phyloP scores from a whole-genome alignment of 2,888 invertebrate genomes.

The Balanococcus diminutus region DNA sequence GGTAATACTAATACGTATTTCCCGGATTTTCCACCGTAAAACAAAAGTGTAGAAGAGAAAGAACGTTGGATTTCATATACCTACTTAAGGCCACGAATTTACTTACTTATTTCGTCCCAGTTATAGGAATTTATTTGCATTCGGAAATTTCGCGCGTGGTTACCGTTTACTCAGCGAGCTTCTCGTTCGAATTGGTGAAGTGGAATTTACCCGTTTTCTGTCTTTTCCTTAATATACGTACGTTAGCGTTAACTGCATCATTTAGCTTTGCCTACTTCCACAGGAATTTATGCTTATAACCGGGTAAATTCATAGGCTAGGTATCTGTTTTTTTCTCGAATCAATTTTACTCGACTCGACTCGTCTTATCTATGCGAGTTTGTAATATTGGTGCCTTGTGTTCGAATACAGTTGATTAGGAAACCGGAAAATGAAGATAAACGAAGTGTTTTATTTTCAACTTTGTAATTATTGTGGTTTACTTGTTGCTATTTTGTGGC shows the following conservation, averaged over 20 bases:
- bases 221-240: neutral
- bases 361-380: neutral
- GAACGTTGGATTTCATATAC: neutral
- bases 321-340: neutral
- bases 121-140: constrained; percentile 33
- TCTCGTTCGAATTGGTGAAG: neutral
- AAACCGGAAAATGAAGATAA: neutral
- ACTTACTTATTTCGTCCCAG: neutral
- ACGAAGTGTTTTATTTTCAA: neutral
- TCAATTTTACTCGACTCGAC: neutral
- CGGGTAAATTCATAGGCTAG: neutral
- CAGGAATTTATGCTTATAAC: neutral
- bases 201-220: neutral
- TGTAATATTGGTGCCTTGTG: neutral
- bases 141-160: neutral
- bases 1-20: neutral
- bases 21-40: neutral
- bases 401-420: neutral
- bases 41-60: neutral
- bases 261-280: neutral
- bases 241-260: neutral
- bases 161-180: neutral
- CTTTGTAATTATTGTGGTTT: neutral
- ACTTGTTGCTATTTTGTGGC: neutral
- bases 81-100: neutral